Conservation (phyloP, 2,888 invertebrate species). For the Leptopilina drosophilae region DNA sequence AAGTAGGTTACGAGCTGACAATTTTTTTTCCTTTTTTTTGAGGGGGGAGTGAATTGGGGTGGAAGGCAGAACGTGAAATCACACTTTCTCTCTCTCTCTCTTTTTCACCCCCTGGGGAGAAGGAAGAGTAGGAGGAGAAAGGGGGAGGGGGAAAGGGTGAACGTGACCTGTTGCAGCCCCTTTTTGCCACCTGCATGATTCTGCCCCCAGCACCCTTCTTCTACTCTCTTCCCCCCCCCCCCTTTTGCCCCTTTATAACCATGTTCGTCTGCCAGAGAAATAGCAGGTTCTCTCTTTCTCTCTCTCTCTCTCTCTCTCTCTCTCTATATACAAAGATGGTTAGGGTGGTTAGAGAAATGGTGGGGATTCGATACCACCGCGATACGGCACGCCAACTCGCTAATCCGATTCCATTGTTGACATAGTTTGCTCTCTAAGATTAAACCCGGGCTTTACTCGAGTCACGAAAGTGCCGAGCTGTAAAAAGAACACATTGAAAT, state of each 20-base stretch:
- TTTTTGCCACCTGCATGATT: constrained; percentile 49
- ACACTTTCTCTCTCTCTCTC: background rate
- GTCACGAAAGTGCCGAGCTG: constrained; percentile 35
- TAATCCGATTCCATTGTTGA: constrained; percentile 67
- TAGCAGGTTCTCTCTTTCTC: too few species aligned
- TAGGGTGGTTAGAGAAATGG: background rate
- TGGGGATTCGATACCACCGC: constrained; percentile 54
- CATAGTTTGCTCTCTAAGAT: constrained; percentile 62
- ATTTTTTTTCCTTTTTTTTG: background rate
- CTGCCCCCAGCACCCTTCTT: background rate
- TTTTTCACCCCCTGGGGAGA: background rate
- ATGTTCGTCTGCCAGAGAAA: constrained; percentile 31
- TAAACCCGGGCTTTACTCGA: constrained; percentile 51
- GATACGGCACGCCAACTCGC: constrained; percentile 64
- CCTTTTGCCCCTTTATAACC: background rate
- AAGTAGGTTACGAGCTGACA: background rate
- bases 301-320: too few species aligned
- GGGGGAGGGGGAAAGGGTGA: background rate
- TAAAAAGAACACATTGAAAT: constrained; percentile 38
- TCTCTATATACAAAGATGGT: background rate
- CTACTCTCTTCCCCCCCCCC: too few species aligned
- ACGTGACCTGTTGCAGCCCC: constrained; percentile 56
- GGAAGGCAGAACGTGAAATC: background rate
- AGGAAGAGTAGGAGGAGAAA: too few species aligned
- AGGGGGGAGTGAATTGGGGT: background rate